These are phyloP conservation scores for Mellivora capensis DNA, from an alignment of 2,113 vertebrate genomes.

Conservation along the genomic window DNA sequence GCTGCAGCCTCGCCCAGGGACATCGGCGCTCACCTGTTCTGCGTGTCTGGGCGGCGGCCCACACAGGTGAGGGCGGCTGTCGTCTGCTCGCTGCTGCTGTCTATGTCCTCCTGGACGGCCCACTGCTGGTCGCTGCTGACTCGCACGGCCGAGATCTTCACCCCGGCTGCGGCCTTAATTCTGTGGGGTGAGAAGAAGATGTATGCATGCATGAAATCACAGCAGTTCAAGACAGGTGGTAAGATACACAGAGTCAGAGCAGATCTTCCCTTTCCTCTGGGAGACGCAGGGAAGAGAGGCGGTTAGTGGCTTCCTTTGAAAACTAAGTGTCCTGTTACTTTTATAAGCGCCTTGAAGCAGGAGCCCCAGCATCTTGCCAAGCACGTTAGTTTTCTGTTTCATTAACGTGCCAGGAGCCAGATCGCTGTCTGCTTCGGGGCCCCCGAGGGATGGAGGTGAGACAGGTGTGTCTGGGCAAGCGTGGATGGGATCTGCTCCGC, in stretches of 20 bases:
- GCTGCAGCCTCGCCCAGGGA: fast-evolving
- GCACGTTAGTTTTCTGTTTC: not conserved
- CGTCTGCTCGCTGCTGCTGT: constrained; percentile 79
- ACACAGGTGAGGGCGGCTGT: constrained; percentile 85
- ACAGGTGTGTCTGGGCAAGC: constrained; percentile 25
- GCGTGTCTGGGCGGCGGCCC: constrained; percentile 82
- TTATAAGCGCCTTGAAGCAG: not conserved
- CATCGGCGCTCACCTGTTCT: constrained; percentile 84
- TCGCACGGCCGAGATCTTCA: constrained; percentile 89
- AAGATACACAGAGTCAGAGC: fast-evolving
- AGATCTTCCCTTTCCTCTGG: not conserved
- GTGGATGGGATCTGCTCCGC: constrained; percentile 43
- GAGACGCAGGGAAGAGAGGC: not conserved
- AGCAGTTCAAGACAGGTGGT: not conserved
- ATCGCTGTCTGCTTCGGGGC: constrained; percentile 42
- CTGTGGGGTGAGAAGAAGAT: constrained; percentile 73
- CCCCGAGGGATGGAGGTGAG: constrained; percentile 25
- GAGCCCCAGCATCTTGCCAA: not conserved
- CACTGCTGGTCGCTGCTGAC: constrained; percentile 89
- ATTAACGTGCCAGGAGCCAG: not conserved
- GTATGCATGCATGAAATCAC: fast-evolving
- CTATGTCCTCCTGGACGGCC: constrained; percentile 94
- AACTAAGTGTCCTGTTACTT: not conserved
- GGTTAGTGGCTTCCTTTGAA: not conserved
- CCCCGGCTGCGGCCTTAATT: constrained; percentile 90